These are phyloP conservation scores for Heliconius hermathena DNA, from an alignment of 1,140 invertebrate species.

Conservation along the genomic window DNA sequence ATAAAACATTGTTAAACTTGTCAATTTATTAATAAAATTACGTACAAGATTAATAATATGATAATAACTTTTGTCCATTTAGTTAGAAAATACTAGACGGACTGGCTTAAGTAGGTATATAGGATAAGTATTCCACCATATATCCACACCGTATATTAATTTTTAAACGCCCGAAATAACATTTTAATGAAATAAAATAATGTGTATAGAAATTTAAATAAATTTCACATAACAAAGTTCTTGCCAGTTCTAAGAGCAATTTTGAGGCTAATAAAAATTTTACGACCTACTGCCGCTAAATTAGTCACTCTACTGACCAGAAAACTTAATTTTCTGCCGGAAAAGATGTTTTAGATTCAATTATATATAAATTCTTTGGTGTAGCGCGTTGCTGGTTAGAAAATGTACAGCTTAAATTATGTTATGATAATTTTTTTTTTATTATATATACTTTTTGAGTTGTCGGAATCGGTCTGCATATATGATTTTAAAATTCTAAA, in stretches of 20 bases:
- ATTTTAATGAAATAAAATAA: background rate
- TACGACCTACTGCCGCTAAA: slow-evolving; percentile 7
- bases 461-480: too few species aligned
- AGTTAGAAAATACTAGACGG: too few species aligned
- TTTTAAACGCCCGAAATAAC: background rate
- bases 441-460: too few species aligned
- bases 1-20: too few species aligned
- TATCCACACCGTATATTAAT: background rate
- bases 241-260: slow-evolving; percentile 5
- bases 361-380: background rate
- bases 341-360: slow-evolving; percentile 3
- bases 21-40: too few species aligned
- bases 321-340: slow-evolving; percentile 4
- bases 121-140: too few species aligned
- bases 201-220: background rate
- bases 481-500: too few species aligned
- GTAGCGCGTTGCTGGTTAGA: background rate
- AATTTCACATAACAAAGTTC: slow-evolving; percentile 7
- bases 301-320: slow-evolving; percentile 8
- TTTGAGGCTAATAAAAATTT: slow-evolving; percentile 1
- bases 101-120: too few species aligned
- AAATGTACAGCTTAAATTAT: background rate
- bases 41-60: too few species aligned
- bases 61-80: too few species aligned
- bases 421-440: too few species aligned